A percentile compares a stretch with the other conserved stretches of the same genome.
These are phyloP conservation scores for Indicator indicator DNA, from an alignment of 2,113 vertebrate species.

Conservation along the genomic window DNA sequence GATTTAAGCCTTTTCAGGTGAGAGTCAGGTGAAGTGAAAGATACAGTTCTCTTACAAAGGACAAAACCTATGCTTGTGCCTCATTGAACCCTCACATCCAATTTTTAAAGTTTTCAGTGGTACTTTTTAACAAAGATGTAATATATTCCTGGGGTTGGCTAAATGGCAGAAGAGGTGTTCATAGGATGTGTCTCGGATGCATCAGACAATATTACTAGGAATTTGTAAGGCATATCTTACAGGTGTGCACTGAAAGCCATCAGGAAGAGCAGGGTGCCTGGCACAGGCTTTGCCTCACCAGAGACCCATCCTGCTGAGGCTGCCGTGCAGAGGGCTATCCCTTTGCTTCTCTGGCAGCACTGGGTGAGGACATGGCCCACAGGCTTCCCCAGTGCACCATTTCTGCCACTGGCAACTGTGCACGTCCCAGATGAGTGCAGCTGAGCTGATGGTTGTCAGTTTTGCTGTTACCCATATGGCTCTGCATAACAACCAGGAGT, in stretches of 20 bases:
- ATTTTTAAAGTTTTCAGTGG: not conserved
- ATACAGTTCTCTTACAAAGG: not conserved
- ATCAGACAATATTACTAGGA: not conserved
- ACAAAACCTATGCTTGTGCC: not conserved
- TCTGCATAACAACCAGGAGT: slow-evolving; percentile 43
- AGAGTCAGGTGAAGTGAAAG: not conserved
- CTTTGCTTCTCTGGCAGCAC: not conserved
- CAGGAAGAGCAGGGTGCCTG: not conserved
- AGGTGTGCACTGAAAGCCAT: fast-evolving
- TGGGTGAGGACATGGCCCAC: fast-evolving
- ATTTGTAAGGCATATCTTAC: not conserved
- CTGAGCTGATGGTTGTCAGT: slow-evolving; percentile 17
- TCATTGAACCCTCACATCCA: not conserved
- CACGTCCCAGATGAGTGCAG: not conserved
- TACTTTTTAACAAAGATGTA: not conserved
- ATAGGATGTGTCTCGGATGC: fast-evolving
- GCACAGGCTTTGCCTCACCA: not conserved
- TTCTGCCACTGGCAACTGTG: not conserved
- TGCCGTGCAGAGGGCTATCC: fast-evolving
- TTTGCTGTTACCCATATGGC: not conserved
- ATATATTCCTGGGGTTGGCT: not conserved
- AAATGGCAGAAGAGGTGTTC: not conserved
- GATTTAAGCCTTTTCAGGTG: not conserved
- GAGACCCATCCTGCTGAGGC: not conserved
- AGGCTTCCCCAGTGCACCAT: not conserved